Evolutionary conservation across 2,888 invertebrate species (phyloP).

Genomic region (Nomada fucata): DNA sequence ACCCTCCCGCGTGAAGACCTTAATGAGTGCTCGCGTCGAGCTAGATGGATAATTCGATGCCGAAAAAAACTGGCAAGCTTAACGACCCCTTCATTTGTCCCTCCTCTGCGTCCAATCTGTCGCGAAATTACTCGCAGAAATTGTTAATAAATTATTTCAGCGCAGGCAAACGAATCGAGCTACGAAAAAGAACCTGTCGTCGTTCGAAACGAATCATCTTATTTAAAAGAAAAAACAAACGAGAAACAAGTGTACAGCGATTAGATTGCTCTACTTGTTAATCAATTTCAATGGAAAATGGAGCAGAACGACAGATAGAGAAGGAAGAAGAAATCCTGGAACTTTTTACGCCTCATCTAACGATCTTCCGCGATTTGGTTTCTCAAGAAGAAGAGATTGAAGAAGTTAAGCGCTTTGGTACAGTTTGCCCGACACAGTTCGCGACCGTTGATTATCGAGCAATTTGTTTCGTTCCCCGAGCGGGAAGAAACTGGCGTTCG

Average conservation of each 20-base stretch:
- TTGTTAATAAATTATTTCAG: slow-evolving; percentile 40
- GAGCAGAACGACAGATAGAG: neutral
- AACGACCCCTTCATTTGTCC: slow-evolving; percentile 23
- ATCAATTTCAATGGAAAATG: too few species aligned
- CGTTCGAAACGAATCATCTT: neutral
- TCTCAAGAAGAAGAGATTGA: neutral
- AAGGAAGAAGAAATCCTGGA: neutral
- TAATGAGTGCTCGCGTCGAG: slow-evolving; percentile 53
- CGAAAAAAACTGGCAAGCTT: slow-evolving; percentile 51
- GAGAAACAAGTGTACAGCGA: too few species aligned
- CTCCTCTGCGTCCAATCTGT: neutral
- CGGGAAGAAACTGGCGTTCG: slow-evolving; percentile 23
- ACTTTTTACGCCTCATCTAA: neutral
- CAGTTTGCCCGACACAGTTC: slow-evolving; percentile 8
- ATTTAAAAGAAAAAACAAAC: too few species aligned
- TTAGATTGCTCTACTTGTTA: too few species aligned
- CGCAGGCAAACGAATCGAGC: neutral
- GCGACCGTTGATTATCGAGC: slow-evolving; percentile 43
- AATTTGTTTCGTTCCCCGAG: slow-evolving; percentile 46
- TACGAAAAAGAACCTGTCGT: neutral
- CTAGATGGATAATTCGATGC: slow-evolving; percentile 51
- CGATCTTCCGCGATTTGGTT: neutral
- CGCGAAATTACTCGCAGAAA: slow-evolving; percentile 28
- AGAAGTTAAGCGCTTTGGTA: neutral
- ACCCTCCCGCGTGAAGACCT: slow-evolving; percentile 41